Percentiles rank a stretch among this genome's conserved stretches.
phyloP scores from a whole-genome alignment of 64 coral and sea anemone genomes.

The Anthopleura sola region DNA sequence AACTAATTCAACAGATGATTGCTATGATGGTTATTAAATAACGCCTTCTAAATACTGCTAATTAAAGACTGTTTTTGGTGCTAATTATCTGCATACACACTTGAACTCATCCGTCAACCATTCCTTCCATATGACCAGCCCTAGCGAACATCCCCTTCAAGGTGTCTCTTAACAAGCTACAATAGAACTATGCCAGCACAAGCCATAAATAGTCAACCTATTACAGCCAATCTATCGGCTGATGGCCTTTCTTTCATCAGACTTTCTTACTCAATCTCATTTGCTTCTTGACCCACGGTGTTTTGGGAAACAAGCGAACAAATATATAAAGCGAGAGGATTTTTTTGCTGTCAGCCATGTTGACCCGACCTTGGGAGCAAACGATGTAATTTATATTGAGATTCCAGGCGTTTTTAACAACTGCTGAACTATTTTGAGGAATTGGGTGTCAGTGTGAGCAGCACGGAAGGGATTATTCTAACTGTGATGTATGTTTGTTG shows the following conservation, averaged over 20 bases:
- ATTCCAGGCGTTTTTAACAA: not conserved
- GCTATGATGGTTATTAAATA: slow-evolving; percentile 15
- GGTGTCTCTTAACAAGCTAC: not conserved
- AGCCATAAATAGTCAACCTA: not conserved
- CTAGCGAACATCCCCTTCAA: not conserved
- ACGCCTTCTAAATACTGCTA: slow-evolving; percentile 18
- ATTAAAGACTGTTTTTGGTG: slow-evolving; percentile 15
- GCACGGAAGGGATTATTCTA: not conserved
- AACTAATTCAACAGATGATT: slow-evolving; percentile 13
- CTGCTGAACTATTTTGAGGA: not conserved
- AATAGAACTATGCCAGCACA: not conserved
- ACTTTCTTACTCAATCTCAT: not conserved
- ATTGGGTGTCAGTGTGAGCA: not conserved
- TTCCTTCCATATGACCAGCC: not conserved
- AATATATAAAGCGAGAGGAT: not conserved
- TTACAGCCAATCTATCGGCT: not conserved
- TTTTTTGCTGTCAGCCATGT: not conserved
- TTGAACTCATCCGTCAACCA: slow-evolving; percentile 5
- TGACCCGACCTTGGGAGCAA: slow-evolving; percentile 1
- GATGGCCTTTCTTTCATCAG: not conserved
- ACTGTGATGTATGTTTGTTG: not conserved
- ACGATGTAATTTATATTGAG: not conserved
- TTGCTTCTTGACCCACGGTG: not conserved
- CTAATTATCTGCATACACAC: slow-evolving; percentile 17
- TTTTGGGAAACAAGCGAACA: not conserved